Percentiles rank a stretch among this genome's conserved stretches.
Conservation (phyloP, 2,888 invertebrate genomes). For the Apoderus coryli region DNA sequence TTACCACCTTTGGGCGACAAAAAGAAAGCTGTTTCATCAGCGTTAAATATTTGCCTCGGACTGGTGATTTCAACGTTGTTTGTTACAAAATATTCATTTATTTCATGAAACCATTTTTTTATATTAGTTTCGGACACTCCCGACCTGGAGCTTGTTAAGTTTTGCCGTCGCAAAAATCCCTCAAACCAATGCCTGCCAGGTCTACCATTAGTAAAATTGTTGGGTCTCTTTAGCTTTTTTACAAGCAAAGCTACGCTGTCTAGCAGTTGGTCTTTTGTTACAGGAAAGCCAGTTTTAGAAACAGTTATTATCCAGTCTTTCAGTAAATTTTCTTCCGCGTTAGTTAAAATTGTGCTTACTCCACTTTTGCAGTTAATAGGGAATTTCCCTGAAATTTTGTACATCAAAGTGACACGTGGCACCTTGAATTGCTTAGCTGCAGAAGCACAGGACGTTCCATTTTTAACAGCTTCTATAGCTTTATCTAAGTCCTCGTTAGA, state of each 20-base stretch:
- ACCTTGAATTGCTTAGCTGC: constrained; percentile 2
- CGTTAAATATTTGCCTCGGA: constrained; percentile 5
- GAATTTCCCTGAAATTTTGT: constrained; percentile 2
- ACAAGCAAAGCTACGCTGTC: constrained; percentile 19
- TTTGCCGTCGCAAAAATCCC: constrained; percentile 24
- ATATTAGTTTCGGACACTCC: constrained; percentile 21
- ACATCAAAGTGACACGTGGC: constrained; percentile 1
- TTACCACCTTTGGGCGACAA: constrained; percentile 4
- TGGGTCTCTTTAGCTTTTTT: constrained; percentile 13
- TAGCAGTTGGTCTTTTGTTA: constrained; percentile 22
- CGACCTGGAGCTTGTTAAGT: constrained; percentile 18
- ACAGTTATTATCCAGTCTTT: constrained; percentile 1
- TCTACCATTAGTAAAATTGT: constrained; percentile 20
- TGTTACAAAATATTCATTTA: constrained; percentile 6
- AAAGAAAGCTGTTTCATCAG: constrained; percentile 11
- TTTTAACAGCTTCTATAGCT: constrained; percentile 3
- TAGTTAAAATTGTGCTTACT: constrained; percentile 1
- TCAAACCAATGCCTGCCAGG: constrained; percentile 26
- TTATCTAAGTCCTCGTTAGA: constrained; percentile 1
- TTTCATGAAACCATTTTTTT: constrained; percentile 17
- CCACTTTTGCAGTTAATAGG: constrained; percentile 3
- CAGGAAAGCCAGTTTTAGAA: constrained; percentile 20
- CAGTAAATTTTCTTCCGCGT: constrained; percentile 1
- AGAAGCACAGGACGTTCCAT: constrained; percentile 3
- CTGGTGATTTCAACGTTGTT: not conserved